Percentiles rank a stretch among this genome's conserved stretches.
Evolutionary conservation across 1,140 invertebrate genomes (phyloP).

Genomic region (Venustaconcha ellipsiformis): DNA sequence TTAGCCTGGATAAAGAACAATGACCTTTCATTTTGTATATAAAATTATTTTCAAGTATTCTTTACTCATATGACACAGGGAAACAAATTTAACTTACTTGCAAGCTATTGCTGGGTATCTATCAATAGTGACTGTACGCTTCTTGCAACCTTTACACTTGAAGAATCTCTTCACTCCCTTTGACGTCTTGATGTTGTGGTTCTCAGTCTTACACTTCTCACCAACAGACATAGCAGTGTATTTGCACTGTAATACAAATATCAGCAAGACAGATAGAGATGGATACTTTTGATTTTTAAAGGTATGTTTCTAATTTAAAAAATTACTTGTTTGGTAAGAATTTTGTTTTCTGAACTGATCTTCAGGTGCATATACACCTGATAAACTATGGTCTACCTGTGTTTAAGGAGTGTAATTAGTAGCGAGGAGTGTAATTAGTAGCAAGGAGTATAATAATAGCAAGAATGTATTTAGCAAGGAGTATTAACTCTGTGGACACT

Average conservation of each 20-base stretch:
- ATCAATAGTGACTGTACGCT: constrained; percentile 83
- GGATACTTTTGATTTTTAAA: too few species aligned
- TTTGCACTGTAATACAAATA: constrained; percentile 76
- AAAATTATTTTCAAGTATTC: neutral
- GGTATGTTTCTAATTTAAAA: too few species aligned
- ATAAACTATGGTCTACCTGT: too few species aligned
- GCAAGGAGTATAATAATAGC: too few species aligned
- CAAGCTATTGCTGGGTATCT: constrained; percentile 83
- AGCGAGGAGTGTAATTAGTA: too few species aligned
- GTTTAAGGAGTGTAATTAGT: too few species aligned
- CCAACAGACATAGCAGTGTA: constrained; percentile 88
- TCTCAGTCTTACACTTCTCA: constrained; percentile 85
- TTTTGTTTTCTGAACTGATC: too few species aligned
- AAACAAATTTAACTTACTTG: constrained; percentile 47
- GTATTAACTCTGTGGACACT: too few species aligned
- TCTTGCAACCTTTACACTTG: constrained; percentile 87
- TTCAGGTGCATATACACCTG: too few species aligned
- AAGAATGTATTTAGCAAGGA: too few species aligned
- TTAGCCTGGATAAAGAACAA: neutral
- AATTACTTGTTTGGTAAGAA: too few species aligned
- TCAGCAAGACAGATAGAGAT: neutral
- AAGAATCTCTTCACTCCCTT: constrained; percentile 88
- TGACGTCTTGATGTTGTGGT: constrained; percentile 82
- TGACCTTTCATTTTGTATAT: neutral
- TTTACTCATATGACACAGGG: neutral